A percentile compares a stretch with the other conserved stretches of the same genome.
Conservation (phyloP, 2,888 invertebrate genomes). For the Megamerina dolium region DNA sequence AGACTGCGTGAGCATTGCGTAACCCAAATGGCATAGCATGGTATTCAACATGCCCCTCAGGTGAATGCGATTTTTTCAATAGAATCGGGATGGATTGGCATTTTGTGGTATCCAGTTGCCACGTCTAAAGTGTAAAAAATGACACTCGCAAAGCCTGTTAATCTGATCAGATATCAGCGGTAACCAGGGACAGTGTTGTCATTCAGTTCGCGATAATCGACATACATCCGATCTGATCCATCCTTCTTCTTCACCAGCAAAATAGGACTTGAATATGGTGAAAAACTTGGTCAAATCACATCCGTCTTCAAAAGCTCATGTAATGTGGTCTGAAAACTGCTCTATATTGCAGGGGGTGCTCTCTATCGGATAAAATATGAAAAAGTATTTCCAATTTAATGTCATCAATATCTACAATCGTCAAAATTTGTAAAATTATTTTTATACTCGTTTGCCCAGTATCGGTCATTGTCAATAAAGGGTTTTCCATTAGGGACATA, state of each 20-base stretch:
- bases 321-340: constrained; percentile 4
- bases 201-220: constrained; percentile 3
- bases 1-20: no score
- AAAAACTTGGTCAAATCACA: constrained; percentile 6
- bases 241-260: constrained; percentile 9
- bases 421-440: constrained; percentile 4
- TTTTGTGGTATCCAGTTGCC: constrained; percentile 14
- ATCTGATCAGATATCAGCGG: constrained; percentile 12
- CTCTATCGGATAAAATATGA: constrained; percentile 5
- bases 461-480: constrained; percentile 6
- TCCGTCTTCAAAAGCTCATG: background rate
- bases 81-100: constrained; percentile 7
- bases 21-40: constrained; percentile 10
- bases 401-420: constrained; percentile 1
- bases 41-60: constrained; percentile 11
- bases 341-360: background rate
- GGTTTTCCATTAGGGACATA: no score
- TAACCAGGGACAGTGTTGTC: constrained; percentile 3
- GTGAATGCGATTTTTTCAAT: constrained; percentile 15
- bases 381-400: constrained; percentile 5
- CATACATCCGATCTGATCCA: constrained; percentile 6
- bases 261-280: constrained; percentile 5
- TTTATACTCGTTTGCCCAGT: constrained; percentile 6
- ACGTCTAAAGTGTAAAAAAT: constrained; percentile 8
- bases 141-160: constrained; percentile 7